phyloP scores from a whole-genome alignment of 2,113 vertebrate genomes.

The Lophochroa leadbeateri region DNA sequence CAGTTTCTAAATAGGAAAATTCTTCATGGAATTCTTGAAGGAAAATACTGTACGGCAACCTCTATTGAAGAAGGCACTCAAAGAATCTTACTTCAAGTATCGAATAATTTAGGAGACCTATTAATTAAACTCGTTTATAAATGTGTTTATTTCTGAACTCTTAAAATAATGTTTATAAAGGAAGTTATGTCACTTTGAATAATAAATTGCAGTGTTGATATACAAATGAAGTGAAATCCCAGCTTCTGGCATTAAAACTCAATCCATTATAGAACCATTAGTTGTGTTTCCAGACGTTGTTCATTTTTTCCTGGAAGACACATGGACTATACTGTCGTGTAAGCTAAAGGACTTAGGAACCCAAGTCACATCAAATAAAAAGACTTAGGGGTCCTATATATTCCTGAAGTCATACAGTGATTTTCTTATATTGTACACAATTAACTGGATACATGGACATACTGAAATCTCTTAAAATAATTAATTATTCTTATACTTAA shows the following conservation, averaged over 20 bases:
- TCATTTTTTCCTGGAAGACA: neutral
- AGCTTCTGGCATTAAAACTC: neutral
- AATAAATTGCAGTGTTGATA: neutral
- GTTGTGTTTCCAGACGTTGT: neutral
- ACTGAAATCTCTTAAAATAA: neutral
- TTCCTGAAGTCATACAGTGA: neutral
- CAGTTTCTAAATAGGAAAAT: neutral
- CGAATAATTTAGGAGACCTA: neutral
- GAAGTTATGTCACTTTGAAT: slow-evolving; percentile 33
- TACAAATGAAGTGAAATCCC: neutral
- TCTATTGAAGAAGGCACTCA: slow-evolving; percentile 35
- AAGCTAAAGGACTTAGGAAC: neutral
- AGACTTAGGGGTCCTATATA: neutral
- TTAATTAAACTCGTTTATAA: slow-evolving; percentile 20
- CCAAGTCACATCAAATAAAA: neutral
- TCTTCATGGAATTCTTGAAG: neutral
- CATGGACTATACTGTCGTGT: fast-evolving
- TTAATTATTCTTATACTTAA: neutral
- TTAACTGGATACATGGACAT: neutral
- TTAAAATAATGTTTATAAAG: slow-evolving; percentile 32
- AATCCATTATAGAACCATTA: neutral
- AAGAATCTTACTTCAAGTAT: neutral
- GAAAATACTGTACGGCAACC: neutral
- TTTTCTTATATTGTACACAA: neutral
- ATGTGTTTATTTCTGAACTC: neutral